Base-by-base conservation (phyloP, 2,888 invertebrate genomes). In the Julus scanicus region DNA sequence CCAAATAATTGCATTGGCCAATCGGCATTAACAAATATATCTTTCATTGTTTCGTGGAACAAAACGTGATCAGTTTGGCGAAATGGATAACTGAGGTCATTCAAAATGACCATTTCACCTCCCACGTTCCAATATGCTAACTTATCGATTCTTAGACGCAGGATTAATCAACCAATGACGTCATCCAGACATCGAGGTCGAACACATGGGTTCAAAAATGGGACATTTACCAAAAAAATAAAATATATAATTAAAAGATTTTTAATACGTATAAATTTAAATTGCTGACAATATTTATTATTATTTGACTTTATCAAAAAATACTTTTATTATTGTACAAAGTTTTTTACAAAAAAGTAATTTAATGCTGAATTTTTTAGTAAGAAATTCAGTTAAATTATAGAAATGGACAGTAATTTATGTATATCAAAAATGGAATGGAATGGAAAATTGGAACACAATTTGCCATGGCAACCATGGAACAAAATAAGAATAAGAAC, bases 11-110 rank as follows among this genome's bases (percentile, higher is more conserved):
- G 37, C 80, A 80, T 80, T 80, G 13, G 15, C 80, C 37, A 80
- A 80, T 80, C 80, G 29, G 9, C 5, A 80, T 80, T 80, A 80
- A 80, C 20, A 80, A 80, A 80, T 80, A 80, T 20, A 80, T 20
- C 20, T 71, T 80, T 80, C 37, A 80, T 80, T 9, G 37, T 37
- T 37, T 80, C 37, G 13, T 37, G 80, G 15, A 13, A 37, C 57
- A 20, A 37, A 53, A 80, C 71, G 71, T 71, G 71, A 71, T 71
- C 71, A 6, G 71, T 71, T 71, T 71, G 2, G 29, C 9, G 29
- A 71, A 71, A 71, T n/a, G 71, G 29, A 1, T 29, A 1, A 2
- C 29, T 20, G 71, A 80, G 37, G 80, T 80, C 80, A 37, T 44
- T 13, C 37, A 1, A 8, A 11, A 20, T 37, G 80, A 37, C 80